phyloP scores from a whole-genome alignment of 2,113 vertebrate species.

The Anseranas semipalmata region DNA sequence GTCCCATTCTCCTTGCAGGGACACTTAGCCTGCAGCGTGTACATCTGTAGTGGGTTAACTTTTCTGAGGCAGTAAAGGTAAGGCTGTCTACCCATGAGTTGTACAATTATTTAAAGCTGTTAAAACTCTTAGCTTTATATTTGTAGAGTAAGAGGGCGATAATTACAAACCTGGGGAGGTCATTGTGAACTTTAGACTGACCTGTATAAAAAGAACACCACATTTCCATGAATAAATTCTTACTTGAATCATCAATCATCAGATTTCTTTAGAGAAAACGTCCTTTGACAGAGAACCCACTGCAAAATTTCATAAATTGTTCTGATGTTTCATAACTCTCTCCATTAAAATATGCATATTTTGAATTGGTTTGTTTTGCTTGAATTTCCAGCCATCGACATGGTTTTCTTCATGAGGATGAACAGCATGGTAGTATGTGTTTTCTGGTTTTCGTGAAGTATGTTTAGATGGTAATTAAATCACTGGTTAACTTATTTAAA shows the following conservation, averaged over 20 bases:
- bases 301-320: not conserved
- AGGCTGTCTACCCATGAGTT: too few relatives aligned
- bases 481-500: not conserved
- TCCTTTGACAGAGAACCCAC: not conserved
- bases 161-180: constrained; percentile 35
- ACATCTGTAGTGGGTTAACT: not conserved
- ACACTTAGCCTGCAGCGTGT: not conserved
- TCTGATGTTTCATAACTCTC: not conserved
- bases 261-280: constrained; percentile 16
- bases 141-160: constrained; percentile 22
- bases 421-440: not conserved
- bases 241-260: not conserved
- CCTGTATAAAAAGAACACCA: not conserved
- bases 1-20: not conserved
- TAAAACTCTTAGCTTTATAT: not conserved
- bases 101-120: not conserved
- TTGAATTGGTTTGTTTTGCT: not conserved
- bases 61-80: not conserved
- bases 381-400: not conserved
- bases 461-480: not conserved
- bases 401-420: not conserved
- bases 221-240: constrained; percentile 5
- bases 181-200: constrained; percentile 13
- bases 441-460: not conserved
- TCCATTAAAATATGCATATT: not conserved